phyloP scores from a whole-genome alignment of 2,888 invertebrate species.

The Spisula solida region DNA sequence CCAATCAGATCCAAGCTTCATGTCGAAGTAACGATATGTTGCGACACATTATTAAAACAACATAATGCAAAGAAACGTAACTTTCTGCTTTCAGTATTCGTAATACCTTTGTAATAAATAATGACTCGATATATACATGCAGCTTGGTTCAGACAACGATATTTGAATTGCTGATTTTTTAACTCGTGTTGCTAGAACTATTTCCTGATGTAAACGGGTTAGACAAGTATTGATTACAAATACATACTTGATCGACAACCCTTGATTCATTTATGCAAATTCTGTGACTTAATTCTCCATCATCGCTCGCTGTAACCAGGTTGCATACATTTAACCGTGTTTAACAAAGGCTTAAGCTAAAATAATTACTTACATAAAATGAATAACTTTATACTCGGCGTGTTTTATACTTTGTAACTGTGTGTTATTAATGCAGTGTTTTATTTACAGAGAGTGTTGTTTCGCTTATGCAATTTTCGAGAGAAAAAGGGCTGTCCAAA shows the following conservation, averaged over 20 bases:
- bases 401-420: slow-evolving; percentile 35
- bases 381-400: slow-evolving; percentile 46
- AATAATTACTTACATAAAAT: slow-evolving; percentile 38
- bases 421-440: slow-evolving; percentile 52
- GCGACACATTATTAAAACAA: slow-evolving; percentile 25
- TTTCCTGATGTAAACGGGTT: background rate
- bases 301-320: background rate
- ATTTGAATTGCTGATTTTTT: background rate
- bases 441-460: slow-evolving; percentile 47
- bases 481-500: slow-evolving; percentile 24
- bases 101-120: slow-evolving; percentile 16
- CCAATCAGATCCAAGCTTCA: slow-evolving; percentile 38
- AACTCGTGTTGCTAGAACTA: background rate
- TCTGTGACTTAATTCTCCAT: background rate
- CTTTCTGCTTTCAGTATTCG: slow-evolving; percentile 32
- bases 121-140: background rate
- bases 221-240: background rate
- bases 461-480: slow-evolving; percentile 39
- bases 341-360: slow-evolving; percentile 55
- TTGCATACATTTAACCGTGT: slow-evolving; percentile 41
- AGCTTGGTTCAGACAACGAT: slow-evolving; percentile 3
- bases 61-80: slow-evolving; percentile 27
- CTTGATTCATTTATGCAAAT: background rate
- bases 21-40: slow-evolving; percentile 36
- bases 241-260: background rate